phyloP scores from a whole-genome alignment of 1,140 invertebrate genomes.

The Heliconius eleuchia region DNA sequence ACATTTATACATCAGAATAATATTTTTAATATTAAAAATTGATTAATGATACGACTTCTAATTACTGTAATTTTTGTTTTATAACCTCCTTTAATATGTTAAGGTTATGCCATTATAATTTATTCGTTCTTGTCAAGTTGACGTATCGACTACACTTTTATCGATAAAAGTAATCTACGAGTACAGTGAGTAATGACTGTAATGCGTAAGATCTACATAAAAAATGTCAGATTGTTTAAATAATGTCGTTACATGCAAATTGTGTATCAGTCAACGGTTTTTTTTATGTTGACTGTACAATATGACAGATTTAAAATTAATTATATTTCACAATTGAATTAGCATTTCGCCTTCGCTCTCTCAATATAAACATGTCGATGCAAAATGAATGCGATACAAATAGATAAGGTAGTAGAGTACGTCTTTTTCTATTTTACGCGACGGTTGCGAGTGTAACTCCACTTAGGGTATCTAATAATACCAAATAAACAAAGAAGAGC shows the following conservation, averaged over 20 bases:
- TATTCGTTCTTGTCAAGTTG: constrained; percentile 35
- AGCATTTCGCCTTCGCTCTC: not conserved
- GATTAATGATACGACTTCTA: constrained; percentile 25
- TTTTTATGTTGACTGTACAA: not conserved
- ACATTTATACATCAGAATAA: not conserved
- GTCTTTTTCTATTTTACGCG: too few relatives aligned
- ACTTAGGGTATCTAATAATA: too few relatives aligned
- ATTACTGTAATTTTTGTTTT: constrained; percentile 30
- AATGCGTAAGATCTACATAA: constrained; percentile 24
- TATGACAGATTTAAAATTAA: constrained; percentile 7
- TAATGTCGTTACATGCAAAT: constrained; percentile 10
- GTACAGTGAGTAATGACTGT: constrained; percentile 47
- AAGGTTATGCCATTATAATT: constrained; percentile 30
- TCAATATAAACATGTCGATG: too few relatives aligned
- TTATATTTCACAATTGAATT: not conserved
- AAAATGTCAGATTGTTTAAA: constrained; percentile 24
- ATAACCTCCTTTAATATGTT: constrained; percentile 22
- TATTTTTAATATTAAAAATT: constrained; percentile 11
- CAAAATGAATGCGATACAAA: too few relatives aligned
- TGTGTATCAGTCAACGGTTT: constrained; percentile 4
- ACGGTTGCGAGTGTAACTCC: too few relatives aligned
- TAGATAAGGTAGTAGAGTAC: too few relatives aligned
- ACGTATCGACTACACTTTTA: constrained; percentile 50
- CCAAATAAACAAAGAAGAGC: too few relatives aligned
- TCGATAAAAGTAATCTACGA: constrained; percentile 48